Evolutionary conservation across 2,797 vertebrate genomes (phyloP), one percentile per base, ranked within the genome.

Genomic region (Squalus acanthias): DNA sequence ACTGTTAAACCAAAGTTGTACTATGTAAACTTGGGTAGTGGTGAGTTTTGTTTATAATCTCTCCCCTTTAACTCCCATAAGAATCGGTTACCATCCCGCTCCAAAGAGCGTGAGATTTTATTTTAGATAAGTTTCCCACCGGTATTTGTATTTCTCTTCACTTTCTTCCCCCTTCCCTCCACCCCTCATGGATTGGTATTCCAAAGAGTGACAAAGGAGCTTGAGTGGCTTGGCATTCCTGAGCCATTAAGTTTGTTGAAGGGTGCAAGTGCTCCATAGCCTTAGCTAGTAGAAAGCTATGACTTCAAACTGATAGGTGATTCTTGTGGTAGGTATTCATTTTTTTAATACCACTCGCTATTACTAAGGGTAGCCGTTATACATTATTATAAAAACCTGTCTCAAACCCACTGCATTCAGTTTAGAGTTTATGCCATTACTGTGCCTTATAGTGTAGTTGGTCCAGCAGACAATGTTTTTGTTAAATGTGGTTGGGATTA

Each of bases 391-490:
- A 93, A 93, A 39, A 39, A 67, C 17, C n/a, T 69, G n/a, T 93
- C 91, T 93, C n/a, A 39, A 93, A 67, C 63, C 20, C n/a, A 67
- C 39, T 69, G 91, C 91, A 69, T 93, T 93, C 91, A 69, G 65
- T 22, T 74, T 95, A 50, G 94, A 95, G 39, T 95, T 95, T 92
- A 92, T 95, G 70, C 70, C 70, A 57, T 57, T 57, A 72, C 53
- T 95, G 94, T 95, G 94, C 94, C 94, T 95, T 95, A 95, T 95
- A 74, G 70, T 74, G 94, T 76, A 57, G 70, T 95, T 76, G 94
- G 70, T 95, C 69, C 50, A 74, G 70, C 17, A 24, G 94, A 95
- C 91, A 95, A 53, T 95, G 63, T 65, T 95, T 95, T 95, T 95
- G 94, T 74, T 76, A 74, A 74, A 76, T n/a, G 94, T 95, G 50